Evolutionary conservation across 2,888 invertebrate genomes (phyloP).

Genomic region (Drosophila paranaensis): DNA sequence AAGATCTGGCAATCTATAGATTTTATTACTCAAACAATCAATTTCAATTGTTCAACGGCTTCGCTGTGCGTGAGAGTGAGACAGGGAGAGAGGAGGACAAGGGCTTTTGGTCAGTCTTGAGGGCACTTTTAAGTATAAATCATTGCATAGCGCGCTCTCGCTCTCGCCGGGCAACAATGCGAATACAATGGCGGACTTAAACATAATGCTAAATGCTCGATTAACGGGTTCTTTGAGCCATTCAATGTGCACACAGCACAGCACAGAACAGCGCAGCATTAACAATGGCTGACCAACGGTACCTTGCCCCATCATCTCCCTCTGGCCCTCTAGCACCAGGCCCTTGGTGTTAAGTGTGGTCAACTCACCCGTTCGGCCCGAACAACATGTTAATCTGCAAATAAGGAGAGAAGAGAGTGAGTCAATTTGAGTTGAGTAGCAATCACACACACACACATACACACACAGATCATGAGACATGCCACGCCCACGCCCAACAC

Average conservation of each 20-base stretch:
- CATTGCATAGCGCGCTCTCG: conserved; percentile 20
- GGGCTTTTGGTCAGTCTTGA: conserved; percentile 10
- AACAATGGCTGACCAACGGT: conserved; percentile 36
- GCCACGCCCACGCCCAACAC: too few species aligned
- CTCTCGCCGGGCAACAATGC: conserved; percentile 15
- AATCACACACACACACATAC: background rate
- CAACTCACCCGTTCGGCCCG: conserved; percentile 55
- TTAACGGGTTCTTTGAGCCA: conserved; percentile 51
- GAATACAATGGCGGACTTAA: conserved; percentile 33
- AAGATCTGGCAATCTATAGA: conserved; percentile 22
- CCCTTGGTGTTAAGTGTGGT: conserved; percentile 32
- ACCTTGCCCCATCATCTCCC: background rate
- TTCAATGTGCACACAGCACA: conserved; percentile 15
- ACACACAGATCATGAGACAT: conserved; percentile 29
- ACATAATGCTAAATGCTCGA: conserved; percentile 62
- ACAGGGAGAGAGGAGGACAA: background rate
- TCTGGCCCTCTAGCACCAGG: background rate
- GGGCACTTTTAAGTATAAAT: conserved; percentile 23
- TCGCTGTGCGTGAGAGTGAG: background rate
- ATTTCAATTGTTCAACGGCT: conserved; percentile 30
- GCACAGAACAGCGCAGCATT: conserved; percentile 3
- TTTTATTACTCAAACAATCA: conserved; percentile 30
- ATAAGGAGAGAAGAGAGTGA: conserved; percentile 22
- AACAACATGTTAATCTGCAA: conserved; percentile 68
- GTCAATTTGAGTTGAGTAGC: conserved; percentile 10